Evolutionary conservation across 2,888 invertebrate genomes (phyloP), one percentile per base, ranked within the genome.

Genomic region (Crossocerus cetratus): DNA sequence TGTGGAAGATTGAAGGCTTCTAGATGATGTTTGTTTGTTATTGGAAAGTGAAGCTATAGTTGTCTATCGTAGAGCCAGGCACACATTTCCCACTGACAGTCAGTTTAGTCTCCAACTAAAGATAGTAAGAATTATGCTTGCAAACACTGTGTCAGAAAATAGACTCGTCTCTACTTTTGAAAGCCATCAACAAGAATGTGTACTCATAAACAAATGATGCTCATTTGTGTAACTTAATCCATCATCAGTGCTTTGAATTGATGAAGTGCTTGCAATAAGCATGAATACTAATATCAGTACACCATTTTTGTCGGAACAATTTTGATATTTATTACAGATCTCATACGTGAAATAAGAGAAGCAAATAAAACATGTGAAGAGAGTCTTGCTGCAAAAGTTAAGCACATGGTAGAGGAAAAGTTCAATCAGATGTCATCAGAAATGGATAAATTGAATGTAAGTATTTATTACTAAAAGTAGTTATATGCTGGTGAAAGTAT

Each of bases 271-370:
- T 32, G 4, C 23, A 32, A 32, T 63, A 2, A 1, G 0, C 2
- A 14, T 54, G 1, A 16, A 32, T 16, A 13, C 4, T 18, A 49
- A 18, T 13, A 14, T 43, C 22, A 20, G 11, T 42, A 0, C 0
- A n/a, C 16, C 14, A 44, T 16, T 14, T 20, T 2, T 45, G 2
- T 14, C 53, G 64, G 5, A 32, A 32, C 11, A 11, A 32, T 32
- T 32, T 32, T 32, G 8, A 1, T 3, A 64, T 74, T 59, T 61
- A 11, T 76, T 74, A 8, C 63, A 90, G 90, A 90, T 81, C 85
- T 90, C 21, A 87, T 90, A 72, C 85, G 88, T 13, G 90, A 90
- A 78, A 88, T 90, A 44, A 83, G 90, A 74, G 89, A 90, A 74
- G 90, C 90, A 3, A 89, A 88, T 23, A 86, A 84, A 77, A 74